Percentiles rank a stretch among this genome's conserved stretches.
Evolutionary conservation across 2,113 vertebrate genomes (phyloP).

Genomic region (Peromyscus polionotus): DNA sequence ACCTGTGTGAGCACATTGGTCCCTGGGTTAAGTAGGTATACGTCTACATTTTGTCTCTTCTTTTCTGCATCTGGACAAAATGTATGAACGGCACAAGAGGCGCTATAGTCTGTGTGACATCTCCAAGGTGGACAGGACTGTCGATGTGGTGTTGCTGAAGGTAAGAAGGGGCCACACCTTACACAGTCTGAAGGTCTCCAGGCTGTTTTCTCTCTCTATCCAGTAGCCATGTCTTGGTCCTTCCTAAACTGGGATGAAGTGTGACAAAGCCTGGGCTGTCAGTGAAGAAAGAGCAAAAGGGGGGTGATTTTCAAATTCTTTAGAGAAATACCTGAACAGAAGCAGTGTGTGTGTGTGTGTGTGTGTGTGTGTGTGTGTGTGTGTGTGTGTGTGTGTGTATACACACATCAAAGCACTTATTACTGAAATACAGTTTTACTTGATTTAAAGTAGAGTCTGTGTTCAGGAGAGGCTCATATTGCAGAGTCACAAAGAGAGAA

Average conservation of each 20-base stretch:
- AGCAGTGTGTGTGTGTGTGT: not conserved
- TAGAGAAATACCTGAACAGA: not conserved
- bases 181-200: accelerated
- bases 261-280: not conserved
- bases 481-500: not conserved
- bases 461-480: not conserved
- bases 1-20: not conserved
- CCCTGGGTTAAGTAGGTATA: constrained; percentile 85
- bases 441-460: not conserved
- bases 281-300: too few species aligned
- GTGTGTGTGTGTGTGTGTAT: not conserved
- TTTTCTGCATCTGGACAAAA: constrained; percentile 85
- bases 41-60: constrained; percentile 61
- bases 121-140: constrained; percentile 93
- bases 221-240: not conserved
- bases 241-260: too few species aligned
- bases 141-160: constrained; percentile 98
- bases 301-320: not conserved
- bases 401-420: not conserved
- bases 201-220: not conserved
- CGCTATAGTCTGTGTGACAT: constrained; percentile 96
- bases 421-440: not conserved
- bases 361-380: not conserved
- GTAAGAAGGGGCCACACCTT: constrained; percentile 87
- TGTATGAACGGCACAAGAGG: constrained; percentile 98